Base-by-base conservation (phyloP, 2,797 vertebrate species). In the Pseudochirops cupreus region DNA sequence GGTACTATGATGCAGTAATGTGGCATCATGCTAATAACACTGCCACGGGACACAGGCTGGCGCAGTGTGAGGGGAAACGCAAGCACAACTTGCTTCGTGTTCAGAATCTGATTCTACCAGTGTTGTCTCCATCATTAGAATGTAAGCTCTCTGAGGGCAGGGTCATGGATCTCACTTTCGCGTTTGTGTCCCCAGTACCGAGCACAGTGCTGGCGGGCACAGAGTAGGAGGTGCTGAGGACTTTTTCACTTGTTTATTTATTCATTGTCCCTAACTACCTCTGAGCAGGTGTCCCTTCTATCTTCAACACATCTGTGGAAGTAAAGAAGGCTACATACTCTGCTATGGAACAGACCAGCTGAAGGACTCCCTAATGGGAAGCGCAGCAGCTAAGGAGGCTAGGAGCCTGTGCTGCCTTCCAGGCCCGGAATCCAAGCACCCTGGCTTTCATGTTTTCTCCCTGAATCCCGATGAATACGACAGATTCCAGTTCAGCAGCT, bases 291-390 rank as follows among this genome's bases (percentile, higher is more conserved):
- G 7, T 33, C 59, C 31, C 33, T 4, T 62, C 59, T 62, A 1
- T 13, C 31, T 62, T 62, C 12, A 29, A 59, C 58, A 11, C 13
- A 18, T n/a, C 31, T 67, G 62, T n/a, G 33, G 62, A n/a, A 67
- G 62, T 67, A 9, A 33, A 67, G n/a, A n/a, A 67, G 16, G 18
- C 67, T 9, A 3, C 67, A 39, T 16, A 9, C 18, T 28, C 91
- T 95, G 58, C 46, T 5, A 89, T 87, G 28, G 29, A 53, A 33
- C 67, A 56, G 57, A 33, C 62, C 95, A 62, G 92, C 55, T 46
- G 94, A 92, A 90, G 94, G 82, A 95, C 1, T 82, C 46, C 87
- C 2, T 82, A 24, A 53, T 58, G 87, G 92, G 74, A 92, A 94
- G 92, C 59, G 26, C 2, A 46, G 62, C 59, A 90, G 74, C 53